phyloP scores from a whole-genome alignment of 2,888 invertebrate genomes.

The Melinopterus prodromus region DNA sequence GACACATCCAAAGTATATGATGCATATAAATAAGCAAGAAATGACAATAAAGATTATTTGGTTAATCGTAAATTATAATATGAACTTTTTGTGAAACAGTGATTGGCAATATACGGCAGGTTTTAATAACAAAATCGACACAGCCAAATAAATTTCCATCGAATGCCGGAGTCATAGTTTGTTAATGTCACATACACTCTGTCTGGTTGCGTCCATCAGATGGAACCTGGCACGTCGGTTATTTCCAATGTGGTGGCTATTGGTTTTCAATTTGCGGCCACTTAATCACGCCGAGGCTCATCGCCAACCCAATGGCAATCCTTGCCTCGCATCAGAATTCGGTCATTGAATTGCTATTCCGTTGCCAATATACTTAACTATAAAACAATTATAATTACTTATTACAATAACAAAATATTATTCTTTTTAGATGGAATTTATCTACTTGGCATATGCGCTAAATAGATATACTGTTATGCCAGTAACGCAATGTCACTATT shows the following conservation, averaged over 20 bases:
- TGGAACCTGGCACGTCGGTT: conserved; percentile 15
- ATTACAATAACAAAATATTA: too few species aligned
- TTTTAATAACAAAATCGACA: conserved; percentile 11
- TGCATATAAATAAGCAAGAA: too few species aligned
- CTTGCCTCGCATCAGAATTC: not conserved
- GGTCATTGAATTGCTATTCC: not conserved
- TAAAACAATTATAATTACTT: too few species aligned
- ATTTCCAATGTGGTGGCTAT: conserved; percentile 45
- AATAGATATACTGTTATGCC: too few species aligned
- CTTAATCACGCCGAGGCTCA: conserved; percentile 48
- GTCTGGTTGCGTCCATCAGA: conserved; percentile 39
- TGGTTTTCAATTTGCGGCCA: conserved; percentile 51
- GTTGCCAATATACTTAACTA: too few species aligned
- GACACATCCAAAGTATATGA: too few species aligned
- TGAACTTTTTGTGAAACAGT: too few species aligned
- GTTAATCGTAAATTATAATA: too few species aligned
- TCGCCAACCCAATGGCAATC: conserved; percentile 31
- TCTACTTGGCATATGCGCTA: too few species aligned
- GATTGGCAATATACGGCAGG: not conserved
- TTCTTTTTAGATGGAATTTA: too few species aligned
- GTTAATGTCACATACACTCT: conserved; percentile 31
- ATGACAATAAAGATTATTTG: too few species aligned
- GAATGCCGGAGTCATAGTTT: conserved; percentile 19
- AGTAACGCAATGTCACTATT: too few species aligned
- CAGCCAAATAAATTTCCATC: conserved; percentile 8